These are phyloP conservation scores for Dorcus parallelipipedus DNA, from an alignment of 2,888 invertebrate genomes.

Conservation along the genomic window DNA sequence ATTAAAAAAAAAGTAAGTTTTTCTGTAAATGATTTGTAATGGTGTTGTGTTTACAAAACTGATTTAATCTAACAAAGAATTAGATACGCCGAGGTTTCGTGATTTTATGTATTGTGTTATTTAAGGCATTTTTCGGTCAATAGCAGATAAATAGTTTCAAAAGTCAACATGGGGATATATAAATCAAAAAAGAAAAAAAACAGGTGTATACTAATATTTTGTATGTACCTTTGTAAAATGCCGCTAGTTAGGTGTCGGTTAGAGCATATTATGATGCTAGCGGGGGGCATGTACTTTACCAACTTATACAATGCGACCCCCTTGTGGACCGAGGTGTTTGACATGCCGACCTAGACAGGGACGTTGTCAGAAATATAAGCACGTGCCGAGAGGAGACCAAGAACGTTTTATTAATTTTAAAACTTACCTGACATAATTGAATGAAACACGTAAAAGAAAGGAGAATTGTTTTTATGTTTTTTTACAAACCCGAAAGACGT, in stretches of 20 bases:
- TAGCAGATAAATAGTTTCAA: slow-evolving; percentile 32
- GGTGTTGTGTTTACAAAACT: too few relatives aligned
- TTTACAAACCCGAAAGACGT: too few relatives aligned
- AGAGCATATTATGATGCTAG: slow-evolving; percentile 46
- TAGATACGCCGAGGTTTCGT: too few relatives aligned
- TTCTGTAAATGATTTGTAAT: background rate
- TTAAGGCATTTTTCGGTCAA: slow-evolving; percentile 19
- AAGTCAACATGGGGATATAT: slow-evolving; percentile 33
- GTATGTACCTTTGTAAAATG: slow-evolving; percentile 39
- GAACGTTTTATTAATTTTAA: background rate
- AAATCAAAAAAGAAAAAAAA: slow-evolving; percentile 29
- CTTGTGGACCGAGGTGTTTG: slow-evolving; percentile 43
- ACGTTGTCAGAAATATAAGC: slow-evolving; percentile 26
- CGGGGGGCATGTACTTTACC: slow-evolving; percentile 47
- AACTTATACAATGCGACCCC: slow-evolving; percentile 46
- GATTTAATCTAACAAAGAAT: too few relatives aligned
- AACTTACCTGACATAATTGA: background rate
- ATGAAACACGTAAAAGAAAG: background rate
- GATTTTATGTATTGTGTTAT: background rate
- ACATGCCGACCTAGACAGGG: slow-evolving; percentile 43
- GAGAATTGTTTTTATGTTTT: background rate
- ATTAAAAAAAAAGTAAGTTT: background rate
- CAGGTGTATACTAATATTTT: slow-evolving; percentile 42
- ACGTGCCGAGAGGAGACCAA: background rate
- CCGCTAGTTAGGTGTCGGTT: slow-evolving; percentile 47